Evolutionary conservation across 1,140 invertebrate genomes (phyloP).

Genomic region (Aethina tumida): DNA sequence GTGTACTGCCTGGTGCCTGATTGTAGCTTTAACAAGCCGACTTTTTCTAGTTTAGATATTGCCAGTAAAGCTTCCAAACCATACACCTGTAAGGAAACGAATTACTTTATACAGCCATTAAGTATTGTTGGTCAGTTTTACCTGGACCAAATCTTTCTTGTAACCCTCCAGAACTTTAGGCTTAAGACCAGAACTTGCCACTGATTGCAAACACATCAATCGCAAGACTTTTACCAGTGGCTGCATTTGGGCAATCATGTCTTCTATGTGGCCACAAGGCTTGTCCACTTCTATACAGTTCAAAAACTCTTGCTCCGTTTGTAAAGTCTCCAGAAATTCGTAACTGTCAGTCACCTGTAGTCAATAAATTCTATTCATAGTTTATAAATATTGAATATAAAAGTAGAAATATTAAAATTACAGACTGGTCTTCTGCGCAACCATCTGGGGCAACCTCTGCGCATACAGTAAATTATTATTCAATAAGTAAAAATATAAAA

Average conservation of each 20-base stretch:
- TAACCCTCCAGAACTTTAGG: conserved; percentile 85
- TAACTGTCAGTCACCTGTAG: conserved; percentile 32
- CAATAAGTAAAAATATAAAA: too few species aligned
- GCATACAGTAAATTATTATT: too few species aligned
- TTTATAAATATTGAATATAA: too few species aligned
- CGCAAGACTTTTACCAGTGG: conserved; percentile 75
- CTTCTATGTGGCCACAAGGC: conserved; percentile 79
- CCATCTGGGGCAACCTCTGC: conserved; percentile 75
- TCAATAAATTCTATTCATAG: too few species aligned
- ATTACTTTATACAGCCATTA: conserved; percentile 2
- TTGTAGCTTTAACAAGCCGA: conserved; percentile 68
- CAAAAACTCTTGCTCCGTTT: conserved; percentile 81
- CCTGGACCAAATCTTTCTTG: conserved; percentile 79
- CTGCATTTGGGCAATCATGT: conserved; percentile 75
- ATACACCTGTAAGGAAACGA: conserved; percentile 54
- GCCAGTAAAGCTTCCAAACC: conserved; percentile 78
- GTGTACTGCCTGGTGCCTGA: conserved; percentile 57
- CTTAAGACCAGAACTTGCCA: conserved; percentile 81
- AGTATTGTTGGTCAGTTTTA: conserved; percentile 1
- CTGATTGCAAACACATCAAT: conserved; percentile 81
- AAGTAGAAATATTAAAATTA: too few species aligned
- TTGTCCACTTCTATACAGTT: conserved; percentile 88
- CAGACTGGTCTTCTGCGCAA: conserved; percentile 83
- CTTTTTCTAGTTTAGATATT: conserved; percentile 80
- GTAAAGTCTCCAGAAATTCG: conserved; percentile 33